A percentile compares a stretch with the other conserved stretches of the same genome.
Conservation (phyloP, 2,888 invertebrate species). For the Scaptodrosophila latifasciaeformis region DNA sequence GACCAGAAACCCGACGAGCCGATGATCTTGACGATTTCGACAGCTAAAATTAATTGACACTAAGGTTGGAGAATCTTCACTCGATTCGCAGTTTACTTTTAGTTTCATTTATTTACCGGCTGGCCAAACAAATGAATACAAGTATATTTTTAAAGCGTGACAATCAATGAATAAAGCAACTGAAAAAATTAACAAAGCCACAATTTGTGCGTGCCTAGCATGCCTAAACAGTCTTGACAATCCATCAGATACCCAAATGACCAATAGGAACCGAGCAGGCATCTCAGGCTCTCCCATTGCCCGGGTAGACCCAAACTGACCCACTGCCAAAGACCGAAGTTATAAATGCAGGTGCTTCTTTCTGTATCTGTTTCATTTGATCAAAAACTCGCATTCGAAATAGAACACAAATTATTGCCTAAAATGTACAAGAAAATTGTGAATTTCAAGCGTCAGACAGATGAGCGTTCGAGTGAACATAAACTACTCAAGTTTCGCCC, state of each 20-base stretch:
- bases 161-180: too few relatives aligned
- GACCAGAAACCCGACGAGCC: constrained; percentile 22
- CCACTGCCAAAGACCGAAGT: constrained; percentile 22
- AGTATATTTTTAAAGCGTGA: constrained; percentile 55
- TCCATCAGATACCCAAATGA: constrained; percentile 5
- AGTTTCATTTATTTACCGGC: constrained; percentile 45
- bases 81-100: constrained; percentile 58
- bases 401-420: constrained; percentile 8
- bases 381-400: constrained; percentile 34
- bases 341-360: constrained; percentile 56
- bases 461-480: constrained; percentile 22
- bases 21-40: constrained; percentile 35
- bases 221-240: constrained; percentile 4
- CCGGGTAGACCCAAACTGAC: too few relatives aligned
- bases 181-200: constrained; percentile 15
- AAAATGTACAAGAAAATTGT: constrained; percentile 71
- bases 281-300: not conserved
- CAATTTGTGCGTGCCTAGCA: constrained; percentile 5
- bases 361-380: constrained; percentile 50
- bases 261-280: constrained; percentile 8
- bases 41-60: constrained; percentile 37
- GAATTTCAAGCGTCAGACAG: constrained; percentile 47
- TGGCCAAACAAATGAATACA: constrained; percentile 26
- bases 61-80: constrained; percentile 44
- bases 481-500: constrained; percentile 2